Percentiles rank a stretch among this genome's conserved stretches.
Conservation (phyloP, 2,888 invertebrate species). For the Macrosoma leucophasiata region DNA sequence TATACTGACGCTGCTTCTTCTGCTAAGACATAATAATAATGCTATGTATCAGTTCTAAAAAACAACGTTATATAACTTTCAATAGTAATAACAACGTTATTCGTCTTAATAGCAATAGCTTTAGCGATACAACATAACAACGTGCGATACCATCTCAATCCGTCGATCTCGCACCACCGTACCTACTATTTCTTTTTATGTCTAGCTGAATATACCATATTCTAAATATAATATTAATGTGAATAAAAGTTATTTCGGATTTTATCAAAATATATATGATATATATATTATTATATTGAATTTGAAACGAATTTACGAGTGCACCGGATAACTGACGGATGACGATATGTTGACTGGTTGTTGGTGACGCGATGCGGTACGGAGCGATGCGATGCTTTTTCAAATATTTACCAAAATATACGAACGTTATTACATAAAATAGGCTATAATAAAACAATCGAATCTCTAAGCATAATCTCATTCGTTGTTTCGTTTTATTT, state of each 20-base stretch:
- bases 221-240: constrained; percentile 65
- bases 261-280: constrained; percentile 65
- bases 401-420: too few species aligned
- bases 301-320: constrained; percentile 69
- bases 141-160: too few species aligned
- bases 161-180: constrained; percentile 67
- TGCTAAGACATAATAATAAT: too few species aligned
- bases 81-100: too few species aligned
- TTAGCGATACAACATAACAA: too few species aligned
- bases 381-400: constrained; percentile 6
- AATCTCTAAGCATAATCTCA: too few species aligned
- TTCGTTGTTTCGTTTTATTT: constrained; percentile 3
- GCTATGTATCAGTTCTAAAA: too few species aligned
- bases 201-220: constrained; percentile 63
- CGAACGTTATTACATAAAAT: too few species aligned
- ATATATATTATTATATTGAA: constrained; percentile 54
- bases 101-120: too few species aligned
- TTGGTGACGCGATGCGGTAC: constrained; percentile 5
- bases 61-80: too few species aligned
- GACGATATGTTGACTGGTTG: constrained; percentile 42
- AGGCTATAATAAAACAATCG: too few species aligned
- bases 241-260: constrained; percentile 71
- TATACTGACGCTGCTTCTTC: too few species aligned
- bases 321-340: constrained; percentile 42
- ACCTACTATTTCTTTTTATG: constrained; percentile 54